These are phyloP conservation scores for Brenthis hecate DNA, from an alignment of 2,888 invertebrate species.

Conservation along the genomic window DNA sequence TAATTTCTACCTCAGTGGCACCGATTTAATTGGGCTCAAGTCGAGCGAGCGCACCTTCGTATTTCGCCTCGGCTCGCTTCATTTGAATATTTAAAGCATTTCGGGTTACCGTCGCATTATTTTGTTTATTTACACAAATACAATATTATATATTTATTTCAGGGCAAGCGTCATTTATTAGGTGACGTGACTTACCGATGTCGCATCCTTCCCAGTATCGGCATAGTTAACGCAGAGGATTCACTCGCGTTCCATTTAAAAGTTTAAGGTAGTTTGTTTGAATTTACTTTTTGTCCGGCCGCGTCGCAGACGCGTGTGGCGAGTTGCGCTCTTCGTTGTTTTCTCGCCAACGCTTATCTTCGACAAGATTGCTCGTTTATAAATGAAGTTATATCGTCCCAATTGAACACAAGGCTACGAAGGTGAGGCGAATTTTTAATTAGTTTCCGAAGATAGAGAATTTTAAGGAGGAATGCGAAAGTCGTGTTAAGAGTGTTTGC, in stretches of 20 bases:
- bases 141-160: slow-evolving; percentile 80
- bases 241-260: slow-evolving; percentile 80
- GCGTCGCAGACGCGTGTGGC: slow-evolving; percentile 73
- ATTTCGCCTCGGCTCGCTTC: slow-evolving; percentile 81
- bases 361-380: slow-evolving; percentile 81
- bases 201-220: slow-evolving; percentile 81
- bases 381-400: slow-evolving; percentile 81
- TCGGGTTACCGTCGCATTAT: slow-evolving; percentile 75
- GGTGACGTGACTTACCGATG: slow-evolving; percentile 81
- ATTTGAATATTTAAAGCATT: slow-evolving; percentile 83
- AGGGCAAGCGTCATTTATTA: slow-evolving; percentile 76
- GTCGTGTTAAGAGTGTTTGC: slow-evolving; percentile 68
- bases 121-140: slow-evolving; percentile 78
- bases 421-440: slow-evolving; percentile 81
- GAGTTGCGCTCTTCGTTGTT: slow-evolving; percentile 78
- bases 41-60: slow-evolving; percentile 80
- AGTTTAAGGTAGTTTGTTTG: slow-evolving; percentile 72
- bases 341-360: slow-evolving; percentile 79
- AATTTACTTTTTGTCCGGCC: slow-evolving; percentile 66
- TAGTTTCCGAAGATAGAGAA: slow-evolving; percentile 81
- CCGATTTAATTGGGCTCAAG: slow-evolving; percentile 82
- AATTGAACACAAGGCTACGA: slow-evolving; percentile 75
- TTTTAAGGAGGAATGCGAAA: slow-evolving; percentile 77
- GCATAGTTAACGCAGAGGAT: slow-evolving; percentile 80
- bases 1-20: slow-evolving; percentile 83